Evolutionary conservation across 2,113 vertebrate species (phyloP).

Genomic region (Prinia subflava): DNA sequence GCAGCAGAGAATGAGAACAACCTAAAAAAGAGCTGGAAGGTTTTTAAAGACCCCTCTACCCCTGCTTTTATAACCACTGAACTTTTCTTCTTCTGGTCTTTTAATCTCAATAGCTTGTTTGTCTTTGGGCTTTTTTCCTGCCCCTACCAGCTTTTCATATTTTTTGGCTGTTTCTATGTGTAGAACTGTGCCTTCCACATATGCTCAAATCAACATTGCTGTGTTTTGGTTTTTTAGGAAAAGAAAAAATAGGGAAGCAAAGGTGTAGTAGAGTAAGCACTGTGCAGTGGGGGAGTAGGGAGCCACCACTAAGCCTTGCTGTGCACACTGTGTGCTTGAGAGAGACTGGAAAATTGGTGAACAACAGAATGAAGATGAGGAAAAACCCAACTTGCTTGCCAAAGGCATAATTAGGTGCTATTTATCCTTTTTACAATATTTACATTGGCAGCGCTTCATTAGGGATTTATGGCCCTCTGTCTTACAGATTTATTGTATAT

Average conservation of each 20-base stretch:
- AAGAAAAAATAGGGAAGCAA: not conserved
- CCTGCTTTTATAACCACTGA: not conserved
- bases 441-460: conserved; percentile 24
- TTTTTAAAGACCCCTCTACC: not conserved
- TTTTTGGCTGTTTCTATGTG: accelerated
- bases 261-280: not conserved
- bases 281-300: not conserved
- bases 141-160: not conserved
- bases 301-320: accelerated
- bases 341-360: not conserved
- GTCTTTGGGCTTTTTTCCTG: accelerated
- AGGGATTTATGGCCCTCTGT: conserved; percentile 46
- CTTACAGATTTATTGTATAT: conserved; percentile 17
- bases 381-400: not conserved
- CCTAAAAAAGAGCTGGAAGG: not conserved
- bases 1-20: not conserved
- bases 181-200: not conserved
- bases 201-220: not conserved
- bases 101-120: not conserved
- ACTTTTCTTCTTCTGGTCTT: not conserved
- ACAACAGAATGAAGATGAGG: not conserved
- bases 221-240: accelerated
- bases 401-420: conserved; percentile 3
- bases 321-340: not conserved
- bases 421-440: conserved; percentile 47